These are phyloP conservation scores for Heliconius hermathena DNA, from an alignment of 1,140 invertebrate species.

Conservation along the genomic window DNA sequence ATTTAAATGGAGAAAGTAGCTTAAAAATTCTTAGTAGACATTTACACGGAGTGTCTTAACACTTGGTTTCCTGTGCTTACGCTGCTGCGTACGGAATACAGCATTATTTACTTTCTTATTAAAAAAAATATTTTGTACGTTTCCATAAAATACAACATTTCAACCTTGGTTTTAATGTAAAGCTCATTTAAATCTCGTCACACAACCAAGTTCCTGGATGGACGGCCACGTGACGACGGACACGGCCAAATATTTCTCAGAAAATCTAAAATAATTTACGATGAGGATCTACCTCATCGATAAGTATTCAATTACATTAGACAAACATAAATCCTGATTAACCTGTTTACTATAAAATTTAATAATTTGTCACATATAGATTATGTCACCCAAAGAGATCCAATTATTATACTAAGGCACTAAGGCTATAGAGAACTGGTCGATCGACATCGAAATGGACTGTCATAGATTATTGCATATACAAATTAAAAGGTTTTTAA, in stretches of 20 bases:
- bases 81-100: too few species aligned
- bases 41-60: too few species aligned
- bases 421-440: neutral
- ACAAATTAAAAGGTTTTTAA: neutral
- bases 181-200: constrained; percentile 16
- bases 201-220: constrained; percentile 8
- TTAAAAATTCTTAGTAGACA: too few species aligned
- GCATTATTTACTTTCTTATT: too few species aligned
- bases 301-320: constrained; percentile 28
- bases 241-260: constrained; percentile 3
- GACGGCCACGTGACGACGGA: neutral
- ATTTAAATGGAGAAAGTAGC: too few species aligned
- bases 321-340: neutral
- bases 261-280: constrained; percentile 30
- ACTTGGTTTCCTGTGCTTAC: too few species aligned
- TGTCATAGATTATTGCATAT: neutral
- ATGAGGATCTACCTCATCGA: neutral
- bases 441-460: neutral
- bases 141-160: neutral
- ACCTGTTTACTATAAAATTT: neutral
- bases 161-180: constrained; percentile 22
- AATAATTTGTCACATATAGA: constrained; percentile 28
- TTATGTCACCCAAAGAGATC: constrained; percentile 30
- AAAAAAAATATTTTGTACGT: neutral
- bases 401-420: neutral